Conservation (phyloP, 2,797 vertebrate species). For the Clamator glandarius region DNA sequence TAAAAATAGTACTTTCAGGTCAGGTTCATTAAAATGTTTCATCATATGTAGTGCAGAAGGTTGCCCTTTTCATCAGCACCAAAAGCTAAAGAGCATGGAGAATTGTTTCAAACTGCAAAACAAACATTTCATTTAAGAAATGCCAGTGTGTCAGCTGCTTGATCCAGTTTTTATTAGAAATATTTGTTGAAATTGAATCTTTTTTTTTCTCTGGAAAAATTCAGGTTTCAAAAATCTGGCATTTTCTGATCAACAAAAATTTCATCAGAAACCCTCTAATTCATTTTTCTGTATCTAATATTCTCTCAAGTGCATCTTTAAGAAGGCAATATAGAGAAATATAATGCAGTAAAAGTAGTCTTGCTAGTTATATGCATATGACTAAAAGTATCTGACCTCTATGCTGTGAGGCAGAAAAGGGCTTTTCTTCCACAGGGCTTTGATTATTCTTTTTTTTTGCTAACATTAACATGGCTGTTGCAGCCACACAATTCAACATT, state of each 20-base stretch:
- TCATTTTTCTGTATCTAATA: background rate
- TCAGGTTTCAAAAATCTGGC: background rate
- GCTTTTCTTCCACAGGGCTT: background rate
- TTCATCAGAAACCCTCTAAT: background rate
- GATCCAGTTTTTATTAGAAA: conserved; percentile 37
- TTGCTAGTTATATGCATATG: background rate
- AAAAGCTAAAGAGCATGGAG: background rate
- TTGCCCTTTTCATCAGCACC: background rate
- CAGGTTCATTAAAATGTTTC: background rate
- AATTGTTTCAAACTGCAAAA: background rate
- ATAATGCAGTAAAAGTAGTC: background rate
- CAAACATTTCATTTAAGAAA: conserved; percentile 30
- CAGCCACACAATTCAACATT: conserved; percentile 6
- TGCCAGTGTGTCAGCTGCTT: background rate
- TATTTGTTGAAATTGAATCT: background rate
- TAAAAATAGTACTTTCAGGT: background rate
- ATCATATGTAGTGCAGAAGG: background rate
- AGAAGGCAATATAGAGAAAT: background rate
- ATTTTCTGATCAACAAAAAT: background rate
- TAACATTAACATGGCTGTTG: background rate
- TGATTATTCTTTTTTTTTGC: background rate
- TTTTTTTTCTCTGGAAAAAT: background rate
- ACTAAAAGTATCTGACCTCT: background rate
- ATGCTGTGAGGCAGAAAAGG: background rate
- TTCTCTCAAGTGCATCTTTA: background rate